Evolutionary conservation across 2,113 vertebrate species (phyloP), one percentile per base, ranked within the genome.

Genomic region (Sander vitreus): DNA sequence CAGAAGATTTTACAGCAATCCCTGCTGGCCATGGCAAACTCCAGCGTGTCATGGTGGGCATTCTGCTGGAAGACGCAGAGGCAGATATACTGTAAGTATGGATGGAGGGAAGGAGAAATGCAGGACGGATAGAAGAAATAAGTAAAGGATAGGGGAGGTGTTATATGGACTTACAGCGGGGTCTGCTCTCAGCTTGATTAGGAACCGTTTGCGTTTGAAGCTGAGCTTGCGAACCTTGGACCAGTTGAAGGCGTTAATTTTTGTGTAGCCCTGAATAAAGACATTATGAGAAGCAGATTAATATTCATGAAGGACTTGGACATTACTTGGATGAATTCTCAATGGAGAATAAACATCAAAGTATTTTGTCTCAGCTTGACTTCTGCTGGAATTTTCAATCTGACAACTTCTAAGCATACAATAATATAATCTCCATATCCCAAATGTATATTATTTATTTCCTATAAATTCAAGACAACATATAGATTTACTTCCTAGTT

Each of bases 191-290:
- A 99, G 94, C 79, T 99, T 99, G 91, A 99, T 97, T n/a, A 99
- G 97, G 91, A 99, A 99, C 43, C 96, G 93, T 68, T 97, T 99
- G 83, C 98, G 96, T 92, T 99, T 99, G 94, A 99, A 99, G 92
- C 98, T 99, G 89, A 99, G 95, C 84, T 99, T 99, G 83, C 98
- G 96, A 78, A 99, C 96, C 89, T 98, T 99, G 62, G 97, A 96
- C 98, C 98, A 99, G 92, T 99, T 99, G 91, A 99, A 99, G 67
- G 97, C 96, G 74, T 99, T 99, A 83, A 99, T 99, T 93, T 96
- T 99, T 2, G 97, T 98, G 91, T 96, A 96, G 7, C 97, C 97
- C 98, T 99, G 55, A 71, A 85, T 1, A 30, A 69, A 67, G 6
- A 47, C 6, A 27, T 14, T 2, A 27, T 16, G 21, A 76, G 33